These are phyloP conservation scores for Corapipo altera DNA, from an alignment of 2,113 vertebrate species.

Conservation along the genomic window DNA sequence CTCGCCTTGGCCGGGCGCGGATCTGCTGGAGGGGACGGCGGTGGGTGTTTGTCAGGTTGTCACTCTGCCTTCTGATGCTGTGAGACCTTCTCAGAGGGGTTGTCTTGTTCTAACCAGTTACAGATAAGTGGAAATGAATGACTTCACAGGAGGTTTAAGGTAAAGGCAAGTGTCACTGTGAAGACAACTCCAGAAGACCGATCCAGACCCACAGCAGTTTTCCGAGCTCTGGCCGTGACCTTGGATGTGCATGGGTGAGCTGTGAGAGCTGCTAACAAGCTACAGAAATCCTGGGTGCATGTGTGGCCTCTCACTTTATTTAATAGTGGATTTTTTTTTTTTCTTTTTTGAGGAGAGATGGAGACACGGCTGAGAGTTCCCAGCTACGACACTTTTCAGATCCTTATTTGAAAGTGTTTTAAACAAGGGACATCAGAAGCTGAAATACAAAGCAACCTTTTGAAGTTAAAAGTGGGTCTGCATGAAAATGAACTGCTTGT, in stretches of 20 bases:
- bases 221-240: background rate
- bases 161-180: background rate
- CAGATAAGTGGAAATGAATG: background rate
- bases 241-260: background rate
- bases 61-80: background rate
- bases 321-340: background rate
- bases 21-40: rapidly evolving
- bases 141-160: background rate
- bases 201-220: background rate
- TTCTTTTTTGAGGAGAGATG: background rate
- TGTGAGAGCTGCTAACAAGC: background rate
- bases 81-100: background rate
- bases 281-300: background rate
- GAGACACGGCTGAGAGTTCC: background rate
- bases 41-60: background rate
- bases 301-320: background rate
- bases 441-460: slow-evolving; percentile 69
- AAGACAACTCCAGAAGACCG: background rate
- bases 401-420: slow-evolving; percentile 68
- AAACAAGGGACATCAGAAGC: slow-evolving; percentile 61
- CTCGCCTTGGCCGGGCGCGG: background rate
- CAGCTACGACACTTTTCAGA: background rate
- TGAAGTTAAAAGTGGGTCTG: slow-evolving; percentile 72
- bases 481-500: slow-evolving; percentile 71
- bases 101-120: background rate